phyloP scores from a whole-genome alignment of 2,888 invertebrate genomes.

The Epistrophe grossulariae region DNA sequence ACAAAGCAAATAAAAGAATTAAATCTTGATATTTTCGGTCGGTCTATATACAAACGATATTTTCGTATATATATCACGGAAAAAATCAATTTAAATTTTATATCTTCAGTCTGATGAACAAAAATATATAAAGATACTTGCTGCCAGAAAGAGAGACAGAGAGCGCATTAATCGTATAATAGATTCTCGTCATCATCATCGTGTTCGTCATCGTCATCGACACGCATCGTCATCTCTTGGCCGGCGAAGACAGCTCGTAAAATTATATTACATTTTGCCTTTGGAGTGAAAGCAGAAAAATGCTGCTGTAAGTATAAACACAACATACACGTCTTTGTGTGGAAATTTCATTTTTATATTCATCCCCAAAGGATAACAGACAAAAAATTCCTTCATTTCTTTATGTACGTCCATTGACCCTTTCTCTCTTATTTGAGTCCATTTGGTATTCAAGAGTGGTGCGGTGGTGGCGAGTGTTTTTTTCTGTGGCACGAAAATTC shows the following conservation, averaged over 20 bases:
- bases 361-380: background rate
- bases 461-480: background rate
- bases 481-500: background rate
- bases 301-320: conserved; percentile 23
- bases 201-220: background rate
- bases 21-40: conserved; percentile 10
- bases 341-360: conserved; percentile 24
- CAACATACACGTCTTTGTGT: background rate
- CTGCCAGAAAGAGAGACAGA: background rate
- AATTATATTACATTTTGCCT: conserved; percentile 49
- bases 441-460: background rate
- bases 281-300: background rate
- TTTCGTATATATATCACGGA: conserved; percentile 15
- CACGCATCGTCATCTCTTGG: background rate
- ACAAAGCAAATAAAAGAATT: background rate
- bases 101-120: conserved; percentile 32
- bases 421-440: background rate
- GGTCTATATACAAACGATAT: background rate
- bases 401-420: conserved; percentile 50
- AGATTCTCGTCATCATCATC: conserved; percentile 20
- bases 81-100: conserved; percentile 43
- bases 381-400: conserved; percentile 4
- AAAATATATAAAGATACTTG: conserved; percentile 21
- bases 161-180: conserved; percentile 18
- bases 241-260: conserved; percentile 32